These are phyloP conservation scores for Meloidogyne exigua DNA, from an alignment of 1,140 invertebrate species.

Conservation along the genomic window DNA sequence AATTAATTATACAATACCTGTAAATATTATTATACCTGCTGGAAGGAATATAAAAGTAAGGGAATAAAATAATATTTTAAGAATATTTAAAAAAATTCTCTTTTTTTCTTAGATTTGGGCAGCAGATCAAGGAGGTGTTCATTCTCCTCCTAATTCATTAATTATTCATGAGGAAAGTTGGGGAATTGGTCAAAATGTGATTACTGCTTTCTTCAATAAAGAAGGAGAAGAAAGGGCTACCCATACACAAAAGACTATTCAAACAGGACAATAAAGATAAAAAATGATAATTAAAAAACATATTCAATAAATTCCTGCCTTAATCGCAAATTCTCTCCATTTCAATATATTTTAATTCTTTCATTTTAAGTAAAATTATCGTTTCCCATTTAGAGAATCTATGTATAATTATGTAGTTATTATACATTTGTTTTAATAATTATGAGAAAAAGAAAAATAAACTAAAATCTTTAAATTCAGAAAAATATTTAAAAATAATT, in stretches of 20 bases:
- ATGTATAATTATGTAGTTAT: too few relatives aligned
- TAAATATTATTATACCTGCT: conserved; percentile 50
- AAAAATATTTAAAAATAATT: too few relatives aligned
- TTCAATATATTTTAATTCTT: conserved; percentile 4
- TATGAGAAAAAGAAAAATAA: too few relatives aligned
- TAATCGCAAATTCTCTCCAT: neutral
- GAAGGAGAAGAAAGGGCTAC: conserved; percentile 65
- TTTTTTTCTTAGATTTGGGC: conserved; percentile 56
- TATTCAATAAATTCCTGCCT: neutral
- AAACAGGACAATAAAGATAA: conserved; percentile 56
- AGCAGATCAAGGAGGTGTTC: conserved; percentile 55
- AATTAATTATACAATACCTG: conserved; percentile 62
- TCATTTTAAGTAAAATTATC: neutral
- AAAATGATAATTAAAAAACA: neutral
- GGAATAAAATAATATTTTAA: neutral
- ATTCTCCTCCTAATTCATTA: conserved; percentile 59
- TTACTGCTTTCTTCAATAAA: conserved; percentile 64
- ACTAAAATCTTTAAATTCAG: too few relatives aligned
- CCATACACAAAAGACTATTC: conserved; percentile 65
- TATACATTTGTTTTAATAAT: too few relatives aligned
- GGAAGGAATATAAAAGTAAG: conserved; percentile 48
- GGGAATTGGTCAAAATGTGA: conserved; percentile 64
- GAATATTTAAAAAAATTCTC: conserved; percentile 8
- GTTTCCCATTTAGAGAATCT: too few relatives aligned
- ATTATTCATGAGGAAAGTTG: conserved; percentile 63